These are phyloP conservation scores for Takifugu bimaculatus DNA, from an alignment of 2,113 vertebrate species.

Conservation along the genomic window DNA sequence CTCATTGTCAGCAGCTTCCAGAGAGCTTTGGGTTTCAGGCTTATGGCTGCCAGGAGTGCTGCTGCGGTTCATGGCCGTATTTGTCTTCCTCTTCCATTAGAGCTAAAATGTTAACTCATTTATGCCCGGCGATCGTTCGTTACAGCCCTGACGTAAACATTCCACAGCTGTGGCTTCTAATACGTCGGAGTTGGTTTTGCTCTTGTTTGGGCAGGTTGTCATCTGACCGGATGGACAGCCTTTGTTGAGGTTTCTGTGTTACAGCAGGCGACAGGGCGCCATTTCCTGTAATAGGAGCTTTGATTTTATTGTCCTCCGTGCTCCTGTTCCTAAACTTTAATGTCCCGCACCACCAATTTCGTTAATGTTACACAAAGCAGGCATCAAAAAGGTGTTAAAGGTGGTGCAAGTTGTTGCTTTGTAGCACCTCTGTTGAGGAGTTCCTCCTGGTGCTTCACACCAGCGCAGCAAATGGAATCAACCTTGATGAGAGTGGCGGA, in stretches of 20 bases:
- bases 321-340: constrained; percentile 6
- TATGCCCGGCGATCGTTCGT: constrained; percentile 59
- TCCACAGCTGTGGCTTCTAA: constrained; percentile 48
- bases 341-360: not conserved
- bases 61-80: constrained; percentile 27
- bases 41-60: constrained; percentile 28
- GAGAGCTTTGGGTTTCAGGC: constrained; percentile 11
- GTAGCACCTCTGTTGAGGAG: constrained; percentile 1
- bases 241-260: constrained; percentile 50
- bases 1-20: constrained; percentile 31
- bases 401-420: not conserved
- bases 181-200: constrained; percentile 15
- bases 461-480: constrained; percentile 39
- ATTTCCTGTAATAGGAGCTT: constrained; percentile 18
- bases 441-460: not conserved
- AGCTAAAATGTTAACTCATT: constrained; percentile 63
- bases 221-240: constrained; percentile 51
- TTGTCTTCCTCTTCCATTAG: constrained; percentile 52
- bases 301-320: constrained; percentile 11
- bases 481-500: constrained; percentile 21
- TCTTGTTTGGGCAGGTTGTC: constrained; percentile 63
- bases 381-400: too few species aligned
- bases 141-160: constrained; percentile 48
- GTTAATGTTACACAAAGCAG: not conserved
- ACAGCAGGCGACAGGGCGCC: constrained; percentile 23